These are phyloP conservation scores for Bombus waltoni DNA, from an alignment of 1,140 invertebrate species.

Conservation along the genomic window DNA sequence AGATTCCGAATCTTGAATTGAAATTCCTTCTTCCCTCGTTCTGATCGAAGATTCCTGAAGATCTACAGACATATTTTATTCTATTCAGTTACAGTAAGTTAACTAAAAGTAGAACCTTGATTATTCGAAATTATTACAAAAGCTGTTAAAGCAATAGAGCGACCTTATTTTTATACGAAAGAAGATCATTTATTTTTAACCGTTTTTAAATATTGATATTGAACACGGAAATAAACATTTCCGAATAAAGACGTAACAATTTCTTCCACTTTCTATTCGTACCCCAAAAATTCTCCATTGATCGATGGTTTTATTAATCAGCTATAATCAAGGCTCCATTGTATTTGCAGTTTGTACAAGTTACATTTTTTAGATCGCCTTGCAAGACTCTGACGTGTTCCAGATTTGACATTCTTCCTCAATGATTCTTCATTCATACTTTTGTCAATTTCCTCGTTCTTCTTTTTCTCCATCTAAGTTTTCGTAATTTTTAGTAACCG, in stretches of 20 bases:
- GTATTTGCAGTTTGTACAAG: not conserved
- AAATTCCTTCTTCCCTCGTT: not conserved
- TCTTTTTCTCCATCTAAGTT: not conserved
- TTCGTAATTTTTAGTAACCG: not conserved
- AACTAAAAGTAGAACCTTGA: not conserved
- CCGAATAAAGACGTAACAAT: too few relatives aligned
- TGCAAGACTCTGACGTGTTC: not conserved
- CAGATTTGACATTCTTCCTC: not conserved
- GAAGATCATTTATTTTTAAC: not conserved
- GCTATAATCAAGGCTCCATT: too few relatives aligned
- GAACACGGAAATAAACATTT: too few relatives aligned
- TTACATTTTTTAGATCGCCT: slow-evolving; percentile 38
- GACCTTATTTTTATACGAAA: not conserved
- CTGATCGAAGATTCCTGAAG: not conserved
- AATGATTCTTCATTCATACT: not conserved
- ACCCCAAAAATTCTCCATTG: too few relatives aligned
- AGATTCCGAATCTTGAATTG: not conserved
- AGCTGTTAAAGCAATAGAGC: not conserved
- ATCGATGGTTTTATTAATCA: not conserved
- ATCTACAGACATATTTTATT: not conserved
- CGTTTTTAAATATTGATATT: not conserved
- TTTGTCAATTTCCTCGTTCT: not conserved
- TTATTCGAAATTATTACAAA: not conserved
- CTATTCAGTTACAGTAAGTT: not conserved
- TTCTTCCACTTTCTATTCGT: too few relatives aligned